phyloP scores from a whole-genome alignment of 2,888 invertebrate genomes.

The Sinodicranocentrus sp. region DNA sequence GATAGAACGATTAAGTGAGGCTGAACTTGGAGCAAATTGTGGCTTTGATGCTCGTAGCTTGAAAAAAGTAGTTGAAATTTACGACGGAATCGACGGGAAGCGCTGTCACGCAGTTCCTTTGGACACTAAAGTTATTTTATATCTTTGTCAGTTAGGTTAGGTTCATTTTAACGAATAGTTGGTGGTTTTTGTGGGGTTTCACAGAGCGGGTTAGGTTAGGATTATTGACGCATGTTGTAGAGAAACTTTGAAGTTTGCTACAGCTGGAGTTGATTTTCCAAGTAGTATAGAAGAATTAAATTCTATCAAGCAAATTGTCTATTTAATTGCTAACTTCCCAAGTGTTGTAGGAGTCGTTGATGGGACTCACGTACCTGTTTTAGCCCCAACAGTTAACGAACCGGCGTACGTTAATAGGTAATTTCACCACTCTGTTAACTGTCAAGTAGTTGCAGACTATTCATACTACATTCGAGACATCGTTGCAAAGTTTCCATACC shows the following conservation, averaged over 20 bases:
- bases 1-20: slow-evolving; percentile 28
- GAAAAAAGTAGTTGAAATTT: slow-evolving; percentile 18
- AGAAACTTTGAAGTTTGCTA: slow-evolving; percentile 17
- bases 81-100: slow-evolving; percentile 14
- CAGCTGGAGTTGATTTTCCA: slow-evolving; percentile 27
- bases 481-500: slow-evolving; percentile 47
- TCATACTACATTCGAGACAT: slow-evolving; percentile 26
- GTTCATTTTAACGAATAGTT: slow-evolving; percentile 23
- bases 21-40: slow-evolving; percentile 30
- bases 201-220: slow-evolving; percentile 21
- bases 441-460: slow-evolving; percentile 30
- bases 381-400: slow-evolving; percentile 15
- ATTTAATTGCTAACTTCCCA: not conserved
- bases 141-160: not conserved
- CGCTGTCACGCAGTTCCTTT: slow-evolving; percentile 8
- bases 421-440: slow-evolving; percentile 32
- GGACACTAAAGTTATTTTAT: slow-evolving; percentile 43
- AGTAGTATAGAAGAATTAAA: slow-evolving; percentile 1
- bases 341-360: not conserved
- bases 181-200: slow-evolving; percentile 21
- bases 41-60: slow-evolving; percentile 7
- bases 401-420: slow-evolving; percentile 33
- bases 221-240: slow-evolving; percentile 34
- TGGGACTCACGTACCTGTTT: slow-evolving; percentile 34
- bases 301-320: not conserved